Evolutionary conservation across 2,113 vertebrate genomes (phyloP), one percentile per base, ranked within the genome.

Genomic region (Eurystomus gularis): DNA sequence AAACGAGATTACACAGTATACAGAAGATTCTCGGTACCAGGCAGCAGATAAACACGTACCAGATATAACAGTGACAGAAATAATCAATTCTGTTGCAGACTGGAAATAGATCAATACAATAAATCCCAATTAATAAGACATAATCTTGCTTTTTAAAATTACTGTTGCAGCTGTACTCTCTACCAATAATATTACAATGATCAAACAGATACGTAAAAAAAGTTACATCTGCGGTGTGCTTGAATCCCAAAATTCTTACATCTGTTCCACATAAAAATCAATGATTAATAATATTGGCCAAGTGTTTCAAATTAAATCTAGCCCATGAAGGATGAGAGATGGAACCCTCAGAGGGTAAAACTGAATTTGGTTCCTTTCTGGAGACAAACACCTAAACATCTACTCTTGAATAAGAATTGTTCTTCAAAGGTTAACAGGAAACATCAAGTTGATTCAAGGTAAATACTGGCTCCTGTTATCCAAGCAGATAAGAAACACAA

Each of bases 361-460:
- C 0, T 26, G 26, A 61, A 57, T 76, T 76, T 85, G 54, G 28
- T 70, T 91, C 82, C 93, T 82, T 90, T 82, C 84, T 62, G 78
- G 81, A 37, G n/a, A 82, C 89, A 90, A 68, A 58, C 48, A 39
- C 11, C 14, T 61, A 82, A 42, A 39, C 14, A 13, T 17, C 26
- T 13, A 68, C 31, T 57, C 84, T 61, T 79, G 49, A 93, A 29
- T 33, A 76, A 64, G 81, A 68, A 66, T 80, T 70, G 65, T 76
- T 89, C 81, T 87, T 73, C 62, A 80, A 29, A 88, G 54, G 9
- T 49, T 80, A 89, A 85, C 40, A 72, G 82, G 90, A 91, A 96
- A 76, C 52, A 82, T 69, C 48, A 49, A 26, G 79, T 11, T 62
- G 87, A 86, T 51, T 77, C 66, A 88, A 87, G 88, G 78, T 73